Percentiles rank a stretch among this genome's conserved stretches.
Evolutionary conservation across 2,113 vertebrate species (phyloP).

Genomic region (Dolichallabes microphthalmus): DNA sequence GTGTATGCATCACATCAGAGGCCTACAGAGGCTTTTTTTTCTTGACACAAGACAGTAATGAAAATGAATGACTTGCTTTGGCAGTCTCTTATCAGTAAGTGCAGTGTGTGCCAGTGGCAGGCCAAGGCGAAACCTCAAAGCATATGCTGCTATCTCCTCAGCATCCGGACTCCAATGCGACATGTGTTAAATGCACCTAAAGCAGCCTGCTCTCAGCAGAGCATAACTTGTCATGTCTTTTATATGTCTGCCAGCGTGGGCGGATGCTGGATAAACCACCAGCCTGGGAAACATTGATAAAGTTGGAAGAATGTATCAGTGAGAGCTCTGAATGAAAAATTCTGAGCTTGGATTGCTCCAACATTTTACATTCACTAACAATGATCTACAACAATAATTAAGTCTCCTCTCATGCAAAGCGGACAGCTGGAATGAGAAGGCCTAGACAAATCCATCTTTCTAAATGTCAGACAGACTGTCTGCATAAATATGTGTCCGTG

Average conservation of each 20-base stretch:
- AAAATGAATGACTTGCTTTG: conserved; percentile 56
- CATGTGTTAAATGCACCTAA: conserved; percentile 13
- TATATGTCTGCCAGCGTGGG: conserved; percentile 6
- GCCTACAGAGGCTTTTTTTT: conserved; percentile 34
- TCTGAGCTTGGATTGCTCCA: not conserved
- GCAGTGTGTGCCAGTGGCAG: conserved; percentile 54
- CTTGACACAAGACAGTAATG: conserved; percentile 39
- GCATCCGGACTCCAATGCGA: conserved; percentile 38
- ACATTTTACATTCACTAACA: not conserved
- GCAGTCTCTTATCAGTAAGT: conserved; percentile 63
- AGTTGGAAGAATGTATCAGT: conserved; percentile 16
- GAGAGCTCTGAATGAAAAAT: conserved; percentile 42
- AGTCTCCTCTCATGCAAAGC: conserved; percentile 21
- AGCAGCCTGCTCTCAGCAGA: conserved; percentile 15
- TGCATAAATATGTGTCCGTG: conserved; percentile 37
- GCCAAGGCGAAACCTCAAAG: conserved; percentile 46
- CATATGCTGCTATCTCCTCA: conserved; percentile 29
- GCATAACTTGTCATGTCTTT: conserved; percentile 32
- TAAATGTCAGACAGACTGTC: conserved; percentile 59
- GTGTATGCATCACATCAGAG: conserved; percentile 36
- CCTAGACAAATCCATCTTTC: conserved; percentile 52
- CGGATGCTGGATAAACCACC: conserved; percentile 15
- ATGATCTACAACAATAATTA: conserved; percentile 42
- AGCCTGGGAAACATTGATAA: conserved; percentile 9
- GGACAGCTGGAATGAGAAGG: not conserved